Conservation (phyloP, 2,113 vertebrate species). For the Oxygymnocypris stewartii region DNA sequence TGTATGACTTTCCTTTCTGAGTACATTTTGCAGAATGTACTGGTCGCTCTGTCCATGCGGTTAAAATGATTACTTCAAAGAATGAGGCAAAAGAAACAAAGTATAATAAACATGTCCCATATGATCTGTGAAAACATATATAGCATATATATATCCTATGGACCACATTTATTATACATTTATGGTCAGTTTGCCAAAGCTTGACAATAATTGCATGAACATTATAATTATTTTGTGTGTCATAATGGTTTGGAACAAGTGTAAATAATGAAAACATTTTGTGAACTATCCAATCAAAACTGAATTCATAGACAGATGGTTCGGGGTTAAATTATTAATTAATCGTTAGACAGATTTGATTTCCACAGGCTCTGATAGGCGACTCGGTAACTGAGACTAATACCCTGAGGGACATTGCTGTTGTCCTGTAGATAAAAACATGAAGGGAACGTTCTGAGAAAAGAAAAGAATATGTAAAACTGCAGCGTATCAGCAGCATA, state of each 20-base stretch:
- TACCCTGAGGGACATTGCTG: background rate
- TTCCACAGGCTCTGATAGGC: background rate
- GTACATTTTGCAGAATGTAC: background rate
- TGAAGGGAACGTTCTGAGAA: background rate
- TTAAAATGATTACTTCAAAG: background rate
- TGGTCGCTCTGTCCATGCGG: background rate
- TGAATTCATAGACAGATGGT: background rate
- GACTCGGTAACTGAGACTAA: conserved; percentile 18
- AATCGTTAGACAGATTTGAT: background rate
- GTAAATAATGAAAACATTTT: background rate
- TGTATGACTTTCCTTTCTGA: background rate
- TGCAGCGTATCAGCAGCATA: background rate
- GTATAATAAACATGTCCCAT: background rate
- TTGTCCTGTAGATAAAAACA: conserved; percentile 4
- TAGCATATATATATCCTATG: background rate
- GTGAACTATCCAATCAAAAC: background rate
- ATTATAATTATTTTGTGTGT: background rate
- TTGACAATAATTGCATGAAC: background rate
- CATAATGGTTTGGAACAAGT: background rate
- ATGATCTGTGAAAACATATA: background rate
- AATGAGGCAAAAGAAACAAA: background rate
- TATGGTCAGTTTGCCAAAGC: background rate
- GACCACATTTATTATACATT: background rate
- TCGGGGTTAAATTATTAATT: background rate
- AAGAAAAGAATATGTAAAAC: background rate